A percentile compares a stretch with the other conserved stretches of the same genome.
These are phyloP conservation scores for Ptychobarbus kaznakovi DNA, from an alignment of 2,797 vertebrate genomes.

Conservation along the genomic window DNA sequence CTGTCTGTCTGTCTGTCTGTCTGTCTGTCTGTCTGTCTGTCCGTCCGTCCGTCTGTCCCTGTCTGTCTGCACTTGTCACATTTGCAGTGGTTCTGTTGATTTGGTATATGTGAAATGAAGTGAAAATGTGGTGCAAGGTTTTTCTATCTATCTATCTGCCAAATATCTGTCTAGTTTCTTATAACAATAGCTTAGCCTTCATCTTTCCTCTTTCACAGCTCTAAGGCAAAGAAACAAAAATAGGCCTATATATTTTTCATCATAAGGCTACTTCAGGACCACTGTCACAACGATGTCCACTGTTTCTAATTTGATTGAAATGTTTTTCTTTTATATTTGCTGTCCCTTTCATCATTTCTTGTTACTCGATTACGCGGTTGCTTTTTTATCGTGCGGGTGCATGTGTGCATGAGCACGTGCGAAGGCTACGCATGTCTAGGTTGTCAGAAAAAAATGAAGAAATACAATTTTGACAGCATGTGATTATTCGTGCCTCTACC, in stretches of 20 bases:
- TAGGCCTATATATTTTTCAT: constrained; percentile 64
- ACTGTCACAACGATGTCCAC: constrained; percentile 71
- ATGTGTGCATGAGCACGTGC: background rate
- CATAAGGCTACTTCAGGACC: constrained; percentile 64
- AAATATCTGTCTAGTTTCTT: constrained; percentile 32
- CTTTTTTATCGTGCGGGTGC: background rate
- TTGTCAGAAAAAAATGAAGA: background rate
- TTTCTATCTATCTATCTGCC: background rate
- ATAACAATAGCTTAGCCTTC: background rate
- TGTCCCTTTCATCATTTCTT: constrained; percentile 7
- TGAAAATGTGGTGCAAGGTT: too few species aligned
- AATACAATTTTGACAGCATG: constrained; percentile 38
- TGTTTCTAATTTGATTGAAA: constrained; percentile 80
- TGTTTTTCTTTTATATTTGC: constrained; percentile 31
- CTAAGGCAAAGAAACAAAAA: constrained; percentile 46
- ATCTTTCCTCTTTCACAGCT: constrained; percentile 47
- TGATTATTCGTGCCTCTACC: constrained; percentile 9
- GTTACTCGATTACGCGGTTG: background rate
- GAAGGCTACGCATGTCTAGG: background rate
- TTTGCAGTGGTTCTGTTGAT: too few species aligned
- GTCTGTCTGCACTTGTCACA: too few species aligned
- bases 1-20: background rate
- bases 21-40: background rate
- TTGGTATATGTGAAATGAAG: too few species aligned
- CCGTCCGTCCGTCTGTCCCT: too few species aligned